These are phyloP conservation scores for Stenodera caucasica DNA, from an alignment of 2,888 invertebrate genomes.

Conservation along the genomic window DNA sequence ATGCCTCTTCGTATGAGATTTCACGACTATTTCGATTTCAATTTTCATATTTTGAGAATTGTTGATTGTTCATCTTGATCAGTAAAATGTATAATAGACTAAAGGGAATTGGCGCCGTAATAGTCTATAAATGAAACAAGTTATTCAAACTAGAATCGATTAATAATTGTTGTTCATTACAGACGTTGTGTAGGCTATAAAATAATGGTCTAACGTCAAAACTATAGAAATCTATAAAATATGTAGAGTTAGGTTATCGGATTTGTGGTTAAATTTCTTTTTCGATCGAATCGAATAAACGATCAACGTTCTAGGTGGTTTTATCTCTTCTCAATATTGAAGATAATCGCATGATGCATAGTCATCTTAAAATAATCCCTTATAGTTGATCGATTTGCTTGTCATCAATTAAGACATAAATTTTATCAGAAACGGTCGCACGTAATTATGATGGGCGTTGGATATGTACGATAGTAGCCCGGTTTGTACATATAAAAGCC, in stretches of 20 bases:
- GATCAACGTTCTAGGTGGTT: no score
- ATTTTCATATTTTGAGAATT: not conserved
- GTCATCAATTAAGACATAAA: constrained; percentile 16
- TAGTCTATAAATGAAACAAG: not conserved
- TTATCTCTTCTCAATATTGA: not conserved
- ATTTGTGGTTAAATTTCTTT: no score
- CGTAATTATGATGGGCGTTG: constrained; percentile 12
- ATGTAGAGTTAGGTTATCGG: not conserved
- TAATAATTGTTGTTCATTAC: not conserved
- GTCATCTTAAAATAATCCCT: constrained; percentile 3
- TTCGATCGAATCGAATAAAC: no score
- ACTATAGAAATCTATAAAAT: not conserved
- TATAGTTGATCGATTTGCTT: constrained; percentile 12
- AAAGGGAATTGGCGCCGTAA: not conserved
- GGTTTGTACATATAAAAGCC: not conserved
- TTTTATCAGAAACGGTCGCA: constrained; percentile 9
- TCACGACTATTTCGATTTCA: no score
- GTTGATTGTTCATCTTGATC: not conserved
- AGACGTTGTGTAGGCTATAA: constrained; percentile 2
- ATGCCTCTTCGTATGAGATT: no score
- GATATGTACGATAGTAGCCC: not conserved
- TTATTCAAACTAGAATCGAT: not conserved
- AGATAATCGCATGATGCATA: not conserved
- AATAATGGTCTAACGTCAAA: not conserved
- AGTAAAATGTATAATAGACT: not conserved